Percentiles rank a stretch among this genome's conserved stretches.
These are phyloP conservation scores for Agriopis marginaria DNA, from an alignment of 2,888 invertebrate genomes.

Conservation along the genomic window DNA sequence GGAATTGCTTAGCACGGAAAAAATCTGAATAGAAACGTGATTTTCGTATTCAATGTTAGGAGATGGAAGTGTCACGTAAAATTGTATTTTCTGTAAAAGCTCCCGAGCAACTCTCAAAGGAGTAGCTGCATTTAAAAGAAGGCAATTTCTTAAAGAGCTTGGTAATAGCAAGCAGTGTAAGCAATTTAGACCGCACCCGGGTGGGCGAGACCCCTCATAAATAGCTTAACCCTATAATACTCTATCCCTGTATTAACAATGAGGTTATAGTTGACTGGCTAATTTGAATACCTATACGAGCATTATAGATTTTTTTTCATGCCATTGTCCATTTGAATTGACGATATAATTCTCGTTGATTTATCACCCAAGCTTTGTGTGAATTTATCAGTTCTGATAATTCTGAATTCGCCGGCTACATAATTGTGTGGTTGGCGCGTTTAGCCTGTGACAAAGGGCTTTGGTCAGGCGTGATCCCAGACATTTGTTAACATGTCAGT, in stretches of 20 bases:
- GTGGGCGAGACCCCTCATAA: slow-evolving; percentile 25
- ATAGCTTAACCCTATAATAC: slow-evolving; percentile 27
- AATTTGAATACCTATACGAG: slow-evolving; percentile 20
- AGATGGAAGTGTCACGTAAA: slow-evolving; percentile 1
- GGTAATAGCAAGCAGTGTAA: slow-evolving; percentile 20
- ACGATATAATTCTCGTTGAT: slow-evolving; percentile 23
- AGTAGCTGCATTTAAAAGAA: slow-evolving; percentile 21
- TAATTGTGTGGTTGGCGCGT: slow-evolving; percentile 16
- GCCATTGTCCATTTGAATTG: slow-evolving; percentile 12
- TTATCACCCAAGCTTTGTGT: slow-evolving; percentile 18
- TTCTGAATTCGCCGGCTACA: slow-evolving; percentile 16
- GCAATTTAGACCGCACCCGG: slow-evolving; percentile 25
- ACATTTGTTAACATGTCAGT: slow-evolving; percentile 31
- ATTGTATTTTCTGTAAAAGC: slow-evolving; percentile 18
- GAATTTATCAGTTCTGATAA: slow-evolving; percentile 27
- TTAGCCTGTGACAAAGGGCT: slow-evolving; percentile 25
- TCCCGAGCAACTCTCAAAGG: background rate
- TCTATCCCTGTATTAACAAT: slow-evolving; percentile 25
- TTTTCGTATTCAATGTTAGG: slow-evolving; percentile 11
- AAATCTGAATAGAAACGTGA: background rate
- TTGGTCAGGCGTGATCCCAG: slow-evolving; percentile 18
- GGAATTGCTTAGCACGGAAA: background rate
- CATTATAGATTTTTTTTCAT: slow-evolving; percentile 1
- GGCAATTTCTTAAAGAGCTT: slow-evolving; percentile 31
- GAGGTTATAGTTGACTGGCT: slow-evolving; percentile 7